Evolutionary conservation across 2,113 vertebrate species (phyloP).

Genomic region (Rhabdornis inornatus): DNA sequence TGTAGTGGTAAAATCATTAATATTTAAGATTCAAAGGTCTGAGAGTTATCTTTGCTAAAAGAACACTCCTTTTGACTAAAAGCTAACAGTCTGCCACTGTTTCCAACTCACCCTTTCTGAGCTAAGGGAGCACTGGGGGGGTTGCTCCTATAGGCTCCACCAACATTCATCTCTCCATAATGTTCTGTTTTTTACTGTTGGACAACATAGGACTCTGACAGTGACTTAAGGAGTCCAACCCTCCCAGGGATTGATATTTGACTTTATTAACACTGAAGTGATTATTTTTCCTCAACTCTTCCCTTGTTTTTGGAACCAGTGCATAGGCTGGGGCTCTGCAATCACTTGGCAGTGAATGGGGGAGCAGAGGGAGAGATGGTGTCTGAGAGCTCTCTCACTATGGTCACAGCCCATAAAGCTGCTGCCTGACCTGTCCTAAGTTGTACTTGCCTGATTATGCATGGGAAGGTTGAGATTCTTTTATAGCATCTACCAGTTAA

Average conservation of each 20-base stretch:
- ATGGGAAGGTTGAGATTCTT: neutral
- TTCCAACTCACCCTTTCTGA: neutral
- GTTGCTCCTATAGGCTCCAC: rapidly evolving
- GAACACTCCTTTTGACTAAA: neutral
- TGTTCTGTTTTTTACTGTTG: neutral
- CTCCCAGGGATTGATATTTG: neutral
- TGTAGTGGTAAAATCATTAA: neutral
- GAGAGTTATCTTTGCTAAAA: neutral
- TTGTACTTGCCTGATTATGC: neutral
- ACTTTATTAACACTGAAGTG: neutral
- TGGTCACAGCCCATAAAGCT: neutral
- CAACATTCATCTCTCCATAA: neutral
- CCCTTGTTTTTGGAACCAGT: neutral
- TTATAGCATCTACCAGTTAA: neutral
- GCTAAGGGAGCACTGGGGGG: neutral
- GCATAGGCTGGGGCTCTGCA: neutral
- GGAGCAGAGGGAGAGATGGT: neutral
- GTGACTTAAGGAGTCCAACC: neutral
- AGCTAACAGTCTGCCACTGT: neutral
- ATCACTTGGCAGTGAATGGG: neutral
- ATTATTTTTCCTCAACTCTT: neutral
- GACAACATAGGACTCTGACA: neutral
- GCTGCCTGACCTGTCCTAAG: neutral
- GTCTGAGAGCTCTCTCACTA: rapidly evolving
- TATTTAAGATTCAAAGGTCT: neutral